Base-by-base conservation (phyloP, 64 coral and sea anemone species). In the Trachythela sp. region DNA sequence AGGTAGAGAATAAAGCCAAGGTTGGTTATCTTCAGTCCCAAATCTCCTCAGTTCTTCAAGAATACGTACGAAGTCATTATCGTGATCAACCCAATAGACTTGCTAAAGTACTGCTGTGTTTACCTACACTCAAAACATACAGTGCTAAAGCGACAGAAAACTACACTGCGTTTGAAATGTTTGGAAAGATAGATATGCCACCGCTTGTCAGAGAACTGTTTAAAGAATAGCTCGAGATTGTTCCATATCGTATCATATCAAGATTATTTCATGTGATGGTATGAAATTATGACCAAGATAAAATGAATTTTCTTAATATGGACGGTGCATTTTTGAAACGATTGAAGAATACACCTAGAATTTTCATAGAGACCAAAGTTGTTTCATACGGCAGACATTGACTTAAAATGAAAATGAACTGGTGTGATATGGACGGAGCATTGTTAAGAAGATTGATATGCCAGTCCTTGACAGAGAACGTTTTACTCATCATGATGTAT, bases 131-230 rank as follows among this genome's bases (percentile, higher is more conserved):
- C 0, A 91, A 91, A 29, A 39, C 92, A 26, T 94, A 95, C 84
- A 89, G 93, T 54, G 96, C 92, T 87, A 99, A 99, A 50, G 96
- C 96, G 2, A 36, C 94, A 83, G 96, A 99, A 87, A 99, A 85
- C 50, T 99, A 99, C 33, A 88, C 92, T 32, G 90, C 96, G 2
- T 75, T 99, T 48, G 96, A 99, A 85, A 94, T 91, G 80, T 99
- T 99, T 75, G 96, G 96, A 11, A 99, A 95, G 51, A 83, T 99
- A 39, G 93, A 99, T 54, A 93, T 99, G 91, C 96, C 96, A 13
- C 96, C 96, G 11, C 27, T 99, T 40, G 96, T 99, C 22, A 91
- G 88, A 1, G 96, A 99, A 49, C 89, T 99, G 8, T 86, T 99
- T 30, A 87, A 90, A 60, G 92, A 92, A 85, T 35, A 64, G 20